Conservation (phyloP, 1,140 invertebrate genomes). For the Halictus rubicundus region DNA sequence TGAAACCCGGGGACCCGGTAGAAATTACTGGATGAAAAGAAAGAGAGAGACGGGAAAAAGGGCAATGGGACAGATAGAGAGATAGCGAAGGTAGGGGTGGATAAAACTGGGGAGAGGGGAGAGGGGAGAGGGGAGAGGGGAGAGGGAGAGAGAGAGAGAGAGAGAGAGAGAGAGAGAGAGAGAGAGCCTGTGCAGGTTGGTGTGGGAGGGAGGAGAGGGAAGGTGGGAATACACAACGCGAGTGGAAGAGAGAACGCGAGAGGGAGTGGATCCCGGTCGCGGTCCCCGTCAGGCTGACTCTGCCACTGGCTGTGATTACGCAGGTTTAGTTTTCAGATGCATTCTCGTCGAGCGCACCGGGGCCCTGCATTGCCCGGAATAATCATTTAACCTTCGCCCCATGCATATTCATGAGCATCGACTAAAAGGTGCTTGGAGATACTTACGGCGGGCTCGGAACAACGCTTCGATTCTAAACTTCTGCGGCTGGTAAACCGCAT, state of each 20-base stretch:
- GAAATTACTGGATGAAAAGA: background rate
- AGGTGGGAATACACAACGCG: background rate
- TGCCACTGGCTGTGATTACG: slow-evolving; percentile 16
- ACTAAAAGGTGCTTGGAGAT: slow-evolving; percentile 6
- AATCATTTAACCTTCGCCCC: slow-evolving; percentile 36
- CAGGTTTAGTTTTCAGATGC: slow-evolving; percentile 35
- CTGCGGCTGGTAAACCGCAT: slow-evolving; percentile 13
- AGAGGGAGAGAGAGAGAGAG: background rate
- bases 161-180: background rate
- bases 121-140: background rate
- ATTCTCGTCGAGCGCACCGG: slow-evolving; percentile 21
- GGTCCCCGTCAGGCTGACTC: slow-evolving; percentile 25
- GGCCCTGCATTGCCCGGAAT: slow-evolving; percentile 23
- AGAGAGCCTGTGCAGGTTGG: too few species aligned
- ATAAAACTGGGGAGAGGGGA: background rate
- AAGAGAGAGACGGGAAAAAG: background rate
- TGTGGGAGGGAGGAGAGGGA: background rate
- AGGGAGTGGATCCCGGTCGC: background rate
- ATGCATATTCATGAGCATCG: slow-evolving; percentile 33
- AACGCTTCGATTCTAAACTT: slow-evolving; percentile 20
- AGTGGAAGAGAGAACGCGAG: background rate
- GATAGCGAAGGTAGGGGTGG: background rate
- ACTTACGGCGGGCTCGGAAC: background rate
- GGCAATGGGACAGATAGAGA: background rate
- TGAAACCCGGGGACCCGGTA: background rate